Evolutionary conservation across 2,888 invertebrate genomes (phyloP).

Genomic region (Hypomecis atomaria): DNA sequence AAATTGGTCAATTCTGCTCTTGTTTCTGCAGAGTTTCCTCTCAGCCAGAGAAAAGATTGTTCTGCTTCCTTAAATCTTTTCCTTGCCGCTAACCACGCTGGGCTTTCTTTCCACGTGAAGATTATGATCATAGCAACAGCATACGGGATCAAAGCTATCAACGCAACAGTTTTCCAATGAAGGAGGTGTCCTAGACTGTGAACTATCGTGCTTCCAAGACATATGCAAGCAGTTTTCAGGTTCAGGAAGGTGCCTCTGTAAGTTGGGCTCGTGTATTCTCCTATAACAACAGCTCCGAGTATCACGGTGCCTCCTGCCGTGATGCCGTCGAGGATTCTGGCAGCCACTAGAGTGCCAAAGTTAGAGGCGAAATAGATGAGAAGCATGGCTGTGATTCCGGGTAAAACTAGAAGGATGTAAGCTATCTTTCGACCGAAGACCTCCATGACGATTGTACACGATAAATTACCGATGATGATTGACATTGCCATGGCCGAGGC

Average conservation of each 20-base stretch:
- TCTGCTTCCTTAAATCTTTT: slow-evolving; percentile 75
- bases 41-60: slow-evolving; percentile 75
- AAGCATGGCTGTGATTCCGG: slow-evolving; percentile 59
- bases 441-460: slow-evolving; percentile 60
- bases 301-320: slow-evolving; percentile 53
- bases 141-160: slow-evolving; percentile 52
- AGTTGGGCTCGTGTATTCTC: slow-evolving; percentile 64
- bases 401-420: slow-evolving; percentile 53
- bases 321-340: slow-evolving; percentile 56
- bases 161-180: slow-evolving; percentile 58
- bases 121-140: slow-evolving; percentile 56
- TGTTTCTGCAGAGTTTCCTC: slow-evolving; percentile 64
- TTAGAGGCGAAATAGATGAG: slow-evolving; percentile 53
- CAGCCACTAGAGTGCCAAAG: slow-evolving; percentile 52
- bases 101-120: slow-evolving; percentile 84
- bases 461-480: slow-evolving; percentile 53
- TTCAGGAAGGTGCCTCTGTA: slow-evolving; percentile 65
- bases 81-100: slow-evolving; percentile 81
- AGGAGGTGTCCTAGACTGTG: slow-evolving; percentile 55
- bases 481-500: slow-evolving; percentile 57
- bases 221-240: slow-evolving; percentile 60
- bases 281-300: slow-evolving; percentile 63
- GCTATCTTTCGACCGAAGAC: slow-evolving; percentile 55
- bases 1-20: slow-evolving; percentile 50
- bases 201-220: slow-evolving; percentile 55